These are phyloP conservation scores for Tiliqua scincoides DNA, from an alignment of 2,113 vertebrate genomes.

Conservation along the genomic window DNA sequence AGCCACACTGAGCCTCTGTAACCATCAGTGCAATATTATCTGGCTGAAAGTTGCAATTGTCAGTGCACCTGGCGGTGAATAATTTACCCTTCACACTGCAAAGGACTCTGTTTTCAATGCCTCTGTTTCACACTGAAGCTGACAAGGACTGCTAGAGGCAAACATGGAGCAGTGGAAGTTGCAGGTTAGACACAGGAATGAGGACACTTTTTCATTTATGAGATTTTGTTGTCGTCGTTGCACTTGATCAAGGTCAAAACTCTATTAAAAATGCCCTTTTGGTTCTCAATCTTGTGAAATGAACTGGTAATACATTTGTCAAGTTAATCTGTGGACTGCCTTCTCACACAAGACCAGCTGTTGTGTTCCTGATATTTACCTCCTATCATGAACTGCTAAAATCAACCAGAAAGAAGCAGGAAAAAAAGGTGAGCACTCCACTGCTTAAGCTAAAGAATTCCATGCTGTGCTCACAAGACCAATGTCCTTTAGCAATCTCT, in stretches of 20 bases:
- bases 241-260: slow-evolving; percentile 72
- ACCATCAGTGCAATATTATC: not conserved
- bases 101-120: accelerated
- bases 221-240: not conserved
- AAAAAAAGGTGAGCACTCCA: slow-evolving; percentile 53
- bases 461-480: slow-evolving; percentile 76
- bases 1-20: not conserved
- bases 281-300: slow-evolving; percentile 69
- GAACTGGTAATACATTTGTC: slow-evolving; percentile 72
- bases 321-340: slow-evolving; percentile 75
- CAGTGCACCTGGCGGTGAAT: accelerated
- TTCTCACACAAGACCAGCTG: slow-evolving; percentile 73
- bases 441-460: slow-evolving; percentile 63
- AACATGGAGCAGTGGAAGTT: not conserved
- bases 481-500: slow-evolving; percentile 78
- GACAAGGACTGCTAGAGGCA: not conserved
- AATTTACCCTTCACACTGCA: accelerated
- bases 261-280: slow-evolving; percentile 67
- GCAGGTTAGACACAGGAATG: slow-evolving; percentile 58
- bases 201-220: slow-evolving; percentile 48
- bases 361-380: slow-evolving; percentile 71
- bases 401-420: slow-evolving; percentile 51
- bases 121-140: not conserved
- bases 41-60: not conserved
- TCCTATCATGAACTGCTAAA: slow-evolving; percentile 72